A percentile compares a stretch with the other conserved stretches of the same genome.
Evolutionary conservation across 2,888 invertebrate species (phyloP).

Genomic region (Xestoiulus laeticollis): DNA sequence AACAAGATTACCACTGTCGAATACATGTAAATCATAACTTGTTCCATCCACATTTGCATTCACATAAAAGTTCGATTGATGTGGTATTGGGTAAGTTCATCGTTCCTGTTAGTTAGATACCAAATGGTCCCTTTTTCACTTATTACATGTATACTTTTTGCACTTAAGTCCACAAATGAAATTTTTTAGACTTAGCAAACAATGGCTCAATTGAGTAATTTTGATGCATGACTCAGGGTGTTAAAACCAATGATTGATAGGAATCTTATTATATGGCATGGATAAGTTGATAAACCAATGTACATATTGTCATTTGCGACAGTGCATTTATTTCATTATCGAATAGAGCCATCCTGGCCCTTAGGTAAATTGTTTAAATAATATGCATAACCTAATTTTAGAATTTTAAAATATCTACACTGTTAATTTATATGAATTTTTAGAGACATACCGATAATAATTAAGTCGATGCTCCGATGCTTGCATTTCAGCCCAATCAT

Average conservation of each 20-base stretch:
- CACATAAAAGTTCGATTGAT: not conserved
- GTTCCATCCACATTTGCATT: not conserved
- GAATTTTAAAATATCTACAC: conserved; percentile 1
- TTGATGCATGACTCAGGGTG: not conserved
- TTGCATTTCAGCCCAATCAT: not conserved
- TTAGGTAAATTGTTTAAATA: not conserved
- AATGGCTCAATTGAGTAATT: not conserved
- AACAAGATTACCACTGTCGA: not conserved
- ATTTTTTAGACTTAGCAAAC: not conserved
- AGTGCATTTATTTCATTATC: not conserved
- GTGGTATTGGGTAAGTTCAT: not conserved
- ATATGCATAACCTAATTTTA: not conserved
- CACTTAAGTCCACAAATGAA: not conserved
- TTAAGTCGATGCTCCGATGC: not conserved
- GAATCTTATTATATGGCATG: too few relatives aligned
- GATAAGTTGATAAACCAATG: too few relatives aligned
- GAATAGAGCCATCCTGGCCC: not conserved
- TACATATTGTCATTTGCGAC: not conserved
- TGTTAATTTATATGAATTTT: conserved; percentile 10
- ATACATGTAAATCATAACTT: not conserved
- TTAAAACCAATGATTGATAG: not conserved
- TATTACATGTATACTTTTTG: not conserved
- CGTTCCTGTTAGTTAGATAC: not conserved
- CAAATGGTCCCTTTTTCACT: not conserved
- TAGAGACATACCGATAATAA: not conserved